Base-by-base conservation (phyloP, 2,888 invertebrate genomes). In the Flexamia atlantica region DNA sequence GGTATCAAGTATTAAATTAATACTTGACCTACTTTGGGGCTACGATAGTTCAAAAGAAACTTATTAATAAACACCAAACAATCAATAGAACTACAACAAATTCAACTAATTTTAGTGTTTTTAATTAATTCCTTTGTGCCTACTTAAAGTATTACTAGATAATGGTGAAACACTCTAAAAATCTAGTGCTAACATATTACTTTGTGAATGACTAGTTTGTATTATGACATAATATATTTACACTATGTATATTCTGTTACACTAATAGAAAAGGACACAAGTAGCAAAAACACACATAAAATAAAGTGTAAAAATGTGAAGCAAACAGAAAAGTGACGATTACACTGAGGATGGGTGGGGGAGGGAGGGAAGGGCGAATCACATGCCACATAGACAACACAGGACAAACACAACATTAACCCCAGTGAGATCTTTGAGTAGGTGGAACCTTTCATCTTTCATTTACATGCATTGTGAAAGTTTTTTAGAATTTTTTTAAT, bases 261-360 rank as follows among this genome's bases (percentile, higher is more conserved):
- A 23, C 68, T 68, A 68, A 30, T 30, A 68, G 68, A 68, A 68
- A 68, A 30, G 68, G 68, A 68, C 68, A 68, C 68, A 81, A 81
- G 14, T 81, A 42, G 36, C 40, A 68, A 81, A 50, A 81, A 68
- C 46, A 81, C 36, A 81, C 17, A 20, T 70, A 12, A 83, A 64
- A 83, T 32, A 25, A 46, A 79, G 68, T 36, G 14, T 60, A 40
- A 80, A 84, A 82, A 70, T 57, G 64, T 81, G 74, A 87, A 87
- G 86, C 87, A 85, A 86, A 87, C 86, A 86, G 86, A 87, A 82
- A 85, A 81, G 83, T 85, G 85, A 86, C 83, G 85, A 87, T 5
- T 87, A 87, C 87, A 87, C 87, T 87, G 86, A 86, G 87, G 87
- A 87, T 74, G 79, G 85, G 84, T 87, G 87, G 83, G 86, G 87